Base-by-base conservation (phyloP, 2,888 invertebrate genomes). In the Anarsia innoxiella region DNA sequence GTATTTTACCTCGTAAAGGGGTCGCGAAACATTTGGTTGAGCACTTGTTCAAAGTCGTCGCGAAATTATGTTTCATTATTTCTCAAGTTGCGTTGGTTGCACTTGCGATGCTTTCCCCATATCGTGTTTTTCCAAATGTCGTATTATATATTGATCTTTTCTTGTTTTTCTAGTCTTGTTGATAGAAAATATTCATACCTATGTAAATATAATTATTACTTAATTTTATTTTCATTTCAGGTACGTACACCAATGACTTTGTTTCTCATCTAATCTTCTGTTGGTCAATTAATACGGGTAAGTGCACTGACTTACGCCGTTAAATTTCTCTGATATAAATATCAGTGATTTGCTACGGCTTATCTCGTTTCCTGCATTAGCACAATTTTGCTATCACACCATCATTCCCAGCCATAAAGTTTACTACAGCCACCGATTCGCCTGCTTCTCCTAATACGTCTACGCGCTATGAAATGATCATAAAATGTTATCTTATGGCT, bases 391-490 rank as follows among this genome's bases (percentile, higher is more conserved):
- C 26, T 25, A 27, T 41, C 31, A 37, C 23, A 11, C 25, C 35
- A 31, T 13, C 35, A 34, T 35, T 35, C 31, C 19, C 28, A 28
- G 37, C 34, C 31, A 35, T 37, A 38, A 37, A 29, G 28, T 27
- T 37, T 37, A 31, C 27, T 26, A 35, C 23, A 11, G 42, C 36
- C 45, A 42, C 34, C 46, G 48, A 53, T 55, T 54, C 52, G 52
- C 53, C 51, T 54, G 51, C 52, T 56, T 58, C 39, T 37, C 48
- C 46, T 51, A 47, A 55, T 50, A 51, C 42, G 49, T 54, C 50
- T 53, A 52, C 49, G 48, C 46, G 41, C 44, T 35, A 35, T 37
- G 39, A 42, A 37, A 32, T 11, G 14, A 19, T 14, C 33, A 33
- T 42, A 39, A 36, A 39, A 23, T 31, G 25, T 36, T 31, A 31